Conservation (phyloP, 2,113 vertebrate genomes). For the Rhea pennata region DNA sequence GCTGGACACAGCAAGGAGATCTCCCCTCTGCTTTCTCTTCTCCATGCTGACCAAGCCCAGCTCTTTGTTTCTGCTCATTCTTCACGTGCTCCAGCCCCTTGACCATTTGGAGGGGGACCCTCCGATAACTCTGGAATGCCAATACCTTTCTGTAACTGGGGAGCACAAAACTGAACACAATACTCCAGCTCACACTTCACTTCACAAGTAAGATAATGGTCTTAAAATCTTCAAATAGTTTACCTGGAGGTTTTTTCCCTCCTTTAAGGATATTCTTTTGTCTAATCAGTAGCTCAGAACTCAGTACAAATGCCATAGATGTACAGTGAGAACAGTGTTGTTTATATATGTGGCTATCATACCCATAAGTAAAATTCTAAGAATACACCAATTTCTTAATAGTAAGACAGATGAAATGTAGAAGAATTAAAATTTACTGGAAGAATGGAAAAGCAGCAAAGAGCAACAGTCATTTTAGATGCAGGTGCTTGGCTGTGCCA, state of each 20-base stretch:
- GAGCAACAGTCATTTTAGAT: background rate
- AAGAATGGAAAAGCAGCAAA: background rate
- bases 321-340: background rate
- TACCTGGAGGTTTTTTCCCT: background rate
- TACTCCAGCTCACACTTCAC: background rate
- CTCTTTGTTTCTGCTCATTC: background rate
- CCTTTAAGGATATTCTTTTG: background rate
- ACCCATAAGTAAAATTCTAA: background rate
- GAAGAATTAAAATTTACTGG: background rate
- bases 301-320: rapidly evolving
- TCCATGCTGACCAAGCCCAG: too few species aligned
- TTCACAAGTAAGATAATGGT: background rate
- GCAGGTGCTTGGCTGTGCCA: background rate
- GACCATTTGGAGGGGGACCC: background rate
- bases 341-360: background rate
- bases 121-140: background rate
- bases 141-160: background rate
- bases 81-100: background rate
- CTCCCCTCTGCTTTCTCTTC: background rate
- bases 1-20: background rate
- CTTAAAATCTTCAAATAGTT: background rate
- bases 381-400: background rate
- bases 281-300: background rate
- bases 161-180: background rate
- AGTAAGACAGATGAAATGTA: background rate